Evolutionary conservation across 92 coral and sea anemone genomes (phyloP).

Genomic region (Meandrina meandrites): DNA sequence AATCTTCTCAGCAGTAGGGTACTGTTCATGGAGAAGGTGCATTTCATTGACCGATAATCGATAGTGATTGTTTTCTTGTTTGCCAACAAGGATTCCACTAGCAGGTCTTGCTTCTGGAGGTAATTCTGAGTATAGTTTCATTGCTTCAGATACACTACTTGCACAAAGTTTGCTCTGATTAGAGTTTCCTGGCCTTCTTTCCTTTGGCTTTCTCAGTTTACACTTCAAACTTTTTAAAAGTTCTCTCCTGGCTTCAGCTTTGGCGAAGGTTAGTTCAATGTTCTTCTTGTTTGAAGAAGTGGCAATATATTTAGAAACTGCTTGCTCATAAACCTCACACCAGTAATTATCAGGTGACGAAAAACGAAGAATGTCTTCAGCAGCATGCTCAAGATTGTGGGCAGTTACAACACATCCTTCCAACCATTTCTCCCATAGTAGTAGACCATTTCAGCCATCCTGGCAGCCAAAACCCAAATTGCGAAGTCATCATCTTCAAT

Average conservation of each 20-base stretch:
- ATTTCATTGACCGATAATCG: constrained; percentile 13
- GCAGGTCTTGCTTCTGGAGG: constrained; percentile 15
- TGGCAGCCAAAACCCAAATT: constrained; percentile 16
- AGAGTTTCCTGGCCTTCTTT: constrained; percentile 33
- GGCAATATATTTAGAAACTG: constrained; percentile 41
- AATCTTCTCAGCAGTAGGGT: too few species aligned
- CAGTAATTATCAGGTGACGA: constrained; percentile 50
- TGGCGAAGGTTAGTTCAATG: constrained; percentile 45
- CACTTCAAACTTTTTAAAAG: constrained; percentile 32
- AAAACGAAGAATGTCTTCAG: constrained; percentile 40
- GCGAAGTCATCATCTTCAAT: constrained; percentile 11
- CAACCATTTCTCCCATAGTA: constrained; percentile 35
- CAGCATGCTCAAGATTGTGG: constrained; percentile 44
- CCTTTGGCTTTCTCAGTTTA: constrained; percentile 5
- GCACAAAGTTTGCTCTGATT: constrained; percentile 28
- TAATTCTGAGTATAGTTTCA: constrained; percentile 1
- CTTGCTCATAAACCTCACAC: constrained; percentile 46
- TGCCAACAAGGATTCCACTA: constrained; percentile 39
- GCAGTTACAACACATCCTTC: constrained; percentile 42
- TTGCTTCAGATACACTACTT: constrained; percentile 46
- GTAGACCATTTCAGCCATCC: constrained; percentile 41
- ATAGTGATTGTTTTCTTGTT: constrained; percentile 29
- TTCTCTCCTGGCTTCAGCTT: constrained; percentile 48
- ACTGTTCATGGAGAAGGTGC: too few species aligned
- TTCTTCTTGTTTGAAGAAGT: constrained; percentile 43